Evolutionary conservation across 2,797 vertebrate genomes (phyloP).

Genomic region (Mus spretus): DNA sequence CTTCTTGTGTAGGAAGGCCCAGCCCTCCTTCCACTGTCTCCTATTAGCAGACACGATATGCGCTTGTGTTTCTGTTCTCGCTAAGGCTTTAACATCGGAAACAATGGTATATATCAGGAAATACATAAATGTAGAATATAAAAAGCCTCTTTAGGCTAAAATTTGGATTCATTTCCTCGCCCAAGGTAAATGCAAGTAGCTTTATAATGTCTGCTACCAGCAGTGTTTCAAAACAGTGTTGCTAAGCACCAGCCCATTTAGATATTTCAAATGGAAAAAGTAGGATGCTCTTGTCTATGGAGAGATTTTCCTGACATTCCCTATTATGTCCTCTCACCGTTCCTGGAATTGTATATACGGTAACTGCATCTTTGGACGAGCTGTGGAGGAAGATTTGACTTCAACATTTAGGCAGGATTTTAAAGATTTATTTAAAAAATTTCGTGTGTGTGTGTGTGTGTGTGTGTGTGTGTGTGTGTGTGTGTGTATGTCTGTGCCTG

Average conservation of each 20-base stretch:
- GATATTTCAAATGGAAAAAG: background rate
- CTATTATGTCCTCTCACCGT: background rate
- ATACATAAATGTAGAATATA: background rate
- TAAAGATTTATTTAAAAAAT: background rate
- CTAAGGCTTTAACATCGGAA: background rate
- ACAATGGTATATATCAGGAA: background rate
- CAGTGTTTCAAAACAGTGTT: background rate
- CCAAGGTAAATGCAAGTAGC: background rate
- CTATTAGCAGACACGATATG: background rate
- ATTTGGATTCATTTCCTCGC: background rate
- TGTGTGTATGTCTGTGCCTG: background rate
- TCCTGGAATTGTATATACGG: background rate
- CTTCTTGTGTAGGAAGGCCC: background rate
- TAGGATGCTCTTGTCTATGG: background rate
- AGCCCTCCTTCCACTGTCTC: background rate
- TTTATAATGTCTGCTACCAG: background rate
- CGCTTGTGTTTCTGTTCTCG: background rate
- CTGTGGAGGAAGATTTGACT: background rate
- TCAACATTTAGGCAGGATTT: conserved; percentile 4
- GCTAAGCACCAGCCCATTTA: background rate
- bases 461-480: background rate
- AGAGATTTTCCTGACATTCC: background rate
- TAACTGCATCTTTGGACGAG: background rate
- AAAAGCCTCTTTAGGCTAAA: background rate
- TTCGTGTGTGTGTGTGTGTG: background rate